Evolutionary conservation across 2,113 vertebrate species (phyloP).

Genomic region (Gopherus evgoodei): DNA sequence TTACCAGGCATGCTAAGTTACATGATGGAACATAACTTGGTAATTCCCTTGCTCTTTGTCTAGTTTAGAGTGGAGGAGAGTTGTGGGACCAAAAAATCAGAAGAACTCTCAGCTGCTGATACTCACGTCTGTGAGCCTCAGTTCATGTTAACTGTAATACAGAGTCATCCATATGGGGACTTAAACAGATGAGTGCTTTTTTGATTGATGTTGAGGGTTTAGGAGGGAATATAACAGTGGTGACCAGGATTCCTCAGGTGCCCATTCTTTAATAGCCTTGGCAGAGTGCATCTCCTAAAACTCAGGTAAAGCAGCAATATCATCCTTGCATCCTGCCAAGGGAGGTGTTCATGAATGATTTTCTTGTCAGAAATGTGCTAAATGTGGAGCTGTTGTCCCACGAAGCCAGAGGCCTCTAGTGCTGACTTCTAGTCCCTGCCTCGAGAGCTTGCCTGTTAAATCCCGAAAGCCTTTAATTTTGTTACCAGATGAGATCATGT

Average conservation of each 20-base stretch:
- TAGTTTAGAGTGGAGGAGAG: no score
- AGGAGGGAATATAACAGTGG: background rate
- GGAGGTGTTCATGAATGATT: background rate
- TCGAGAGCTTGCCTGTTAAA: background rate
- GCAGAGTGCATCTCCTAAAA: background rate
- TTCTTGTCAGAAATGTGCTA: background rate
- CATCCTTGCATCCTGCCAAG: background rate
- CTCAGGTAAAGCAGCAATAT: background rate
- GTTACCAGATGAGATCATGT: background rate
- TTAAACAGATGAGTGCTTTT: background rate
- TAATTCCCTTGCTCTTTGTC: fast-evolving
- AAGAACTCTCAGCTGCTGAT: background rate
- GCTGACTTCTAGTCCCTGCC: background rate
- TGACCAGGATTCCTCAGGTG: background rate
- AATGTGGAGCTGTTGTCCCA: background rate
- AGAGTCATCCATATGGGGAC: background rate
- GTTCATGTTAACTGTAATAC: background rate
- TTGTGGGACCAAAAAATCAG: background rate
- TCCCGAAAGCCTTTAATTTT: background rate
- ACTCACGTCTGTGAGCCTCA: background rate
- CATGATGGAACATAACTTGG: background rate
- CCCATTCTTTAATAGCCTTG: background rate
- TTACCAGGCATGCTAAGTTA: background rate
- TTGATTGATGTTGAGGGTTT: background rate
- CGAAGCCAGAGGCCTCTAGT: background rate